Percentiles rank a stretch among this genome's conserved stretches.
phyloP scores from a whole-genome alignment of 92 coral and sea anemone species.

The Paramuricea clavata region DNA sequence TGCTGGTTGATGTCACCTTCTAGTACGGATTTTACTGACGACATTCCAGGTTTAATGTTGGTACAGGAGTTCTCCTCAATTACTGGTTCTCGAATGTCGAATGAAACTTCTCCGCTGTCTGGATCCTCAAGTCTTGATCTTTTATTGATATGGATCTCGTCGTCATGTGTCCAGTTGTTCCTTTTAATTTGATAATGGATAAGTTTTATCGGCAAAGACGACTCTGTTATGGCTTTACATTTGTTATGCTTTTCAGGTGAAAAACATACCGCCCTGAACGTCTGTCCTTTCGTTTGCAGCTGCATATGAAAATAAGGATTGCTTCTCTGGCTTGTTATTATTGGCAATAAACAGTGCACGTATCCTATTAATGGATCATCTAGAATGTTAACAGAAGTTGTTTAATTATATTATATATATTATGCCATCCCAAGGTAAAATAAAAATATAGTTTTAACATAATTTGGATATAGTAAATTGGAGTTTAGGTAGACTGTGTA shows the following conservation, averaged over 20 bases:
- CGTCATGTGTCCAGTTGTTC: slow-evolving; percentile 27
- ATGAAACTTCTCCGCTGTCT: neutral
- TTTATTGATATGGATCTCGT: slow-evolving; percentile 37
- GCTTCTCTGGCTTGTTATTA: slow-evolving; percentile 36
- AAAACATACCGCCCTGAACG: slow-evolving; percentile 35
- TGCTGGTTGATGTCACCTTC: neutral
- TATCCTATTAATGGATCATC: slow-evolving; percentile 41
- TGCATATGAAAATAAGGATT: slow-evolving; percentile 46
- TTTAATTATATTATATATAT: no score
- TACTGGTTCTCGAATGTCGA: neutral
- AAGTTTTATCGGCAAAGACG: slow-evolving; percentile 29
- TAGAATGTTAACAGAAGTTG: neutral
- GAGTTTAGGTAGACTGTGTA: no score
- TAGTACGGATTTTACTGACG: neutral
- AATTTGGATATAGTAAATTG: no score
- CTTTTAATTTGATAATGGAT: slow-evolving; percentile 17
- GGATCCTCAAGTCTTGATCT: neutral
- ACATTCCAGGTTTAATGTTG: neutral
- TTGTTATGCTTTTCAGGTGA: slow-evolving; percentile 54
- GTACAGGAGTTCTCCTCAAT: neutral
- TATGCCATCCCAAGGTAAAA: no score
- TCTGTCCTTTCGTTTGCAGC: slow-evolving; percentile 22
- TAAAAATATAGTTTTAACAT: no score
- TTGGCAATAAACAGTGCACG: slow-evolving; percentile 5
- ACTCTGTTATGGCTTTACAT: slow-evolving; percentile 40